Base-by-base conservation (phyloP, 2,888 invertebrate species). In the Melanophora roralis region DNA sequence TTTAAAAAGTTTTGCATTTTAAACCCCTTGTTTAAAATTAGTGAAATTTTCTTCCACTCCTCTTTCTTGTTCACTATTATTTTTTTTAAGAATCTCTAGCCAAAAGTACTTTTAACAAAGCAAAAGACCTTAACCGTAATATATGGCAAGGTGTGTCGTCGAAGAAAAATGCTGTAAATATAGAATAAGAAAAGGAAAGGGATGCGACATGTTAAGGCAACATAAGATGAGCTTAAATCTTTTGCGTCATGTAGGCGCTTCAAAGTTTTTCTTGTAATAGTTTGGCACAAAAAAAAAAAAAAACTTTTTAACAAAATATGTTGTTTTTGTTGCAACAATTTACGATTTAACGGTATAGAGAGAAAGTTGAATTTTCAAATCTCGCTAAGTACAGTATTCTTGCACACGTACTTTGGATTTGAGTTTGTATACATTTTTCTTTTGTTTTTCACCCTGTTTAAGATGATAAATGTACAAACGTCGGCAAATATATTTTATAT, bases 221-320 rank as follows among this genome's bases (percentile, higher is more conserved):
- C 38, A 81, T 64, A 43, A 60, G 45, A 19, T 45, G 16, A 73
- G 45, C 74, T 69, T 74, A 85, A 85, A 85, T 86, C 85, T 85
- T 83, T 85, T 86, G 84, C 85, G 85, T 86, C 87, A 87, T 88
- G 87, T 87, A 87, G 87, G 88, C 84, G 86, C 86, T 86, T 85
- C 83, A 85, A 86, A 87, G 82, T 85, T 86, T 83, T 81, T 57
- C 23, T 21, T n/a, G n/a, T 53, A 60, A 49, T 72, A 40, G 65
- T 69, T 21, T 47, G 59, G 5, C 40, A 5, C 11, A 27, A 65
- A 60, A 40, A 21, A 21, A 64, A 40, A 55, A 34, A 6, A 47
- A 19, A 6, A 57, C 23, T 69, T 64, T 79, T 74, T 53, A 57
- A 69, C 2, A 32, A 60, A 59, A 21, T 69, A 55, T 53, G 68